Conservation (phyloP, 2,888 invertebrate genomes). For the Cosmia pyralina region DNA sequence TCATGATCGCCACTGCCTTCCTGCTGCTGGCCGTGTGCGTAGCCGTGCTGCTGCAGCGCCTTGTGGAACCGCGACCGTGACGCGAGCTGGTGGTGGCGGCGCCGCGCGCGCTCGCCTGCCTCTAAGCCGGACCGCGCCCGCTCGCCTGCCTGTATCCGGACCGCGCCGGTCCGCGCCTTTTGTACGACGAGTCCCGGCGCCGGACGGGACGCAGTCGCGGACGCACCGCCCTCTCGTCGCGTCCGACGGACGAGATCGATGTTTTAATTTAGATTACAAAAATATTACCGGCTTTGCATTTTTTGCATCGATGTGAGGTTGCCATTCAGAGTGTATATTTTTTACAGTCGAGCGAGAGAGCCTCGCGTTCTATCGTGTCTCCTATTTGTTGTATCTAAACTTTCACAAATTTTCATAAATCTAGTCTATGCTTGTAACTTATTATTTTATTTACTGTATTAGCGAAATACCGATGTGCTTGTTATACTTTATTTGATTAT, state of each 20-base stretch:
- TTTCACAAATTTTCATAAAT: slow-evolving; percentile 80
- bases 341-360: slow-evolving; percentile 72
- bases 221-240: slow-evolving; percentile 35
- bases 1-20: slow-evolving; percentile 86
- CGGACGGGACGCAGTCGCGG: slow-evolving; percentile 38
- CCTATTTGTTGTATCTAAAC: slow-evolving; percentile 73
- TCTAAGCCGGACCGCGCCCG: slow-evolving; percentile 67
- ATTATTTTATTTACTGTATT: slow-evolving; percentile 76
- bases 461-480: slow-evolving; percentile 72
- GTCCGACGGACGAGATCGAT: slow-evolving; percentile 44
- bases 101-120: slow-evolving; percentile 82
- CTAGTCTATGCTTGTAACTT: slow-evolving; percentile 85
- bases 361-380: slow-evolving; percentile 72
- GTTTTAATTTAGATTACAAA: slow-evolving; percentile 54
- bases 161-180: slow-evolving; percentile 17
- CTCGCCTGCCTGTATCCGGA: slow-evolving; percentile 78
- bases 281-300: slow-evolving; percentile 64
- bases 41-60: slow-evolving; percentile 91
- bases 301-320: slow-evolving; percentile 67
- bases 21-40: slow-evolving; percentile 91
- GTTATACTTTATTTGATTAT: slow-evolving; percentile 70
- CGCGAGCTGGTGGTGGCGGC: slow-evolving; percentile 83
- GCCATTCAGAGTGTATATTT: slow-evolving; percentile 79
- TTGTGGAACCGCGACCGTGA: slow-evolving; percentile 87
- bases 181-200: slow-evolving; percentile 42